Percentiles rank a stretch among this genome's conserved stretches.
Evolutionary conservation across 1,140 invertebrate species (phyloP).

Genomic region (Oppia nitens): DNA sequence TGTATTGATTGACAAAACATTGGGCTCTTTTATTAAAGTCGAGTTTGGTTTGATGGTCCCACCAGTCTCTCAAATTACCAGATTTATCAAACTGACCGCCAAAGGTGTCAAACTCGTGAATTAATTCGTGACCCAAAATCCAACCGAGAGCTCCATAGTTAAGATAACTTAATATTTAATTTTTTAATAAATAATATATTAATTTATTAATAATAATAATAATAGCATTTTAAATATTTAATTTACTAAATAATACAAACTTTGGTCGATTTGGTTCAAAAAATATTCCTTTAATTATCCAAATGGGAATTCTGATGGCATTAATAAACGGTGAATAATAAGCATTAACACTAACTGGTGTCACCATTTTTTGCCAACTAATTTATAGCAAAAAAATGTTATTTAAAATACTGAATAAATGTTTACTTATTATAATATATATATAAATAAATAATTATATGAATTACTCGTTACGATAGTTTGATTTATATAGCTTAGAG

Average conservation of each 20-base stretch:
- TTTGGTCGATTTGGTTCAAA: background rate
- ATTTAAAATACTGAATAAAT: background rate
- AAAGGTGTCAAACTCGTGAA: background rate
- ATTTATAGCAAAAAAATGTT: background rate
- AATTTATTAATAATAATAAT: background rate
- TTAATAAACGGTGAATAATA: background rate
- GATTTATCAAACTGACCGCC: constrained; percentile 50
- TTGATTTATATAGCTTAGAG: constrained; percentile 48
- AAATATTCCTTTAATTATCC: background rate
- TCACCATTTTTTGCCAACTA: background rate
- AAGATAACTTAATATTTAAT: background rate
- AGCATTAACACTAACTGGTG: background rate
- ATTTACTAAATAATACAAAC: too few species aligned
- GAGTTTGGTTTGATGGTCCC: constrained; percentile 52
- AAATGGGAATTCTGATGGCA: background rate
- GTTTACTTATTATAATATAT: background rate
- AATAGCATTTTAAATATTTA: too few species aligned
- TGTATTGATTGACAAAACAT: constrained; percentile 79
- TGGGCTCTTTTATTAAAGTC: constrained; percentile 52
- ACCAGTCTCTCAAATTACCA: constrained; percentile 73
- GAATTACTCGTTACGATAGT: constrained; percentile 62
- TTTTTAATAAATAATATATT: constrained; percentile 2
- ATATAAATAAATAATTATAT: too few species aligned
- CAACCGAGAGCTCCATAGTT: background rate
- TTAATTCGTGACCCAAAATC: constrained; percentile 2